These are phyloP conservation scores for Muscicapa comitata DNA, from an alignment of 2,797 vertebrate species.

Conservation along the genomic window DNA sequence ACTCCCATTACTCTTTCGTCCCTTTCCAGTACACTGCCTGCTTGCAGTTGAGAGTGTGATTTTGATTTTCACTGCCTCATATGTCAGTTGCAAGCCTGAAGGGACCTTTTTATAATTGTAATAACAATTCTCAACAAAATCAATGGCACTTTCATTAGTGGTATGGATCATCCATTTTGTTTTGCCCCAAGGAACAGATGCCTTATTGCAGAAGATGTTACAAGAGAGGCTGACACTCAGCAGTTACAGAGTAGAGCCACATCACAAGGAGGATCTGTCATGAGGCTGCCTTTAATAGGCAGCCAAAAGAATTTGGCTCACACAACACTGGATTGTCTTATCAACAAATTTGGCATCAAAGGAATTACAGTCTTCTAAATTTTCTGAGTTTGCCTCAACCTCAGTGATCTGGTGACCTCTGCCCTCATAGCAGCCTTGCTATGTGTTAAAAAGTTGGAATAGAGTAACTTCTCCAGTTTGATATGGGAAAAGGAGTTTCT, in stretches of 20 bases:
- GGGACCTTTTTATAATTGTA: not conserved
- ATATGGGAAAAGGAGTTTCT: not conserved
- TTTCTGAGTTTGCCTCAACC: not conserved
- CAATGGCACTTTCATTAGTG: conserved; percentile 18
- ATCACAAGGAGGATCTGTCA: conserved; percentile 41
- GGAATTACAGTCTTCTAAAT: not conserved
- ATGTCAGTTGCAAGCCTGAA: not conserved
- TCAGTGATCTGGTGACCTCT: not conserved
- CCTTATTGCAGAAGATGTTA: not conserved
- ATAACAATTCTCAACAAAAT: not conserved
- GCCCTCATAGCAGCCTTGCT: not conserved
- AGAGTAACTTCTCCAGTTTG: not conserved
- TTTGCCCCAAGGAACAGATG: not conserved
- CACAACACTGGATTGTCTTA: conserved; percentile 19
- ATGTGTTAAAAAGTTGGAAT: not conserved
- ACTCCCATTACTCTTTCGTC: not conserved
- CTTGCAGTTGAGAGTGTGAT: not conserved
- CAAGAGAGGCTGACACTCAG: not conserved
- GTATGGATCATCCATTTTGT: not conserved
- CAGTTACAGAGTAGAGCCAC: conserved; percentile 34
- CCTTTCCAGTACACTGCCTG: not conserved
- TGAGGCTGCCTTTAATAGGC: conserved; percentile 35
- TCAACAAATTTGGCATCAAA: conserved; percentile 18
- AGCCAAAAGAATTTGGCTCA: conserved; percentile 28
- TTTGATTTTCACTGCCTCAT: conserved; percentile 8